Base-by-base conservation (phyloP, 2,113 vertebrate genomes). In the Rhizomys pruinosus region DNA sequence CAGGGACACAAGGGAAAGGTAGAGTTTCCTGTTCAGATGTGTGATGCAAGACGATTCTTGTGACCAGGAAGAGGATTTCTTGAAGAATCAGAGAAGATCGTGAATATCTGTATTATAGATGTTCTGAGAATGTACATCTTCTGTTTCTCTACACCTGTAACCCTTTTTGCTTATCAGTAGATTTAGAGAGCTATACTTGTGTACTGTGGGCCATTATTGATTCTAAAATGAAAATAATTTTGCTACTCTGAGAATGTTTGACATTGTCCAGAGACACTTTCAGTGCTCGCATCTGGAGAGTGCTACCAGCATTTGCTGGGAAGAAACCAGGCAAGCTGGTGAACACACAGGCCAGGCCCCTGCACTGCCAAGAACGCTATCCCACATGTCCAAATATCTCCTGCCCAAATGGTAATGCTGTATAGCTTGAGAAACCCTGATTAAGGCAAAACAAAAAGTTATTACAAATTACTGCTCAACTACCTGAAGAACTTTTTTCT, bases 381-480 rank as follows among this genome's bases (percentile, higher is more conserved):
- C 47, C 20, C 20, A 92, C 63, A n/a, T 37, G 0, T 71, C 66
- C 39, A 3, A 3, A 20, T 5, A 5, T n/a, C n/a, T n/a, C n/a
- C n/a, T n/a, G 1, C 32, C 52, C 3, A 20, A 32, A 32, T 34
- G 1, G 4, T 77, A 78, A 34, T 68, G 39, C 29, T 5, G n/a
- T n/a, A n/a, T 32, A 68, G 13, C 42, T 19, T 89, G 17, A 66
- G 20, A 91, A 87, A 74, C 15, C 25, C 16, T 34, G 16, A 89
- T 73, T 89, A 52, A 87, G 9, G 77, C n/a, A 72, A 94, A 89
- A 63, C 57, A 1, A 76, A 59, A 73, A 61, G 9, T 72, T 71
- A 32, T 57, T 73, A 59, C 1, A 89, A 82, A 73, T 87, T 78
- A 87, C 23, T 68, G 79, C 44, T 84, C n/a, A 77, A 25, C 32